Evolutionary conservation across 2,113 vertebrate genomes (phyloP), one percentile per base, ranked within the genome.

Genomic region (Myxocyprinus asiaticus): DNA sequence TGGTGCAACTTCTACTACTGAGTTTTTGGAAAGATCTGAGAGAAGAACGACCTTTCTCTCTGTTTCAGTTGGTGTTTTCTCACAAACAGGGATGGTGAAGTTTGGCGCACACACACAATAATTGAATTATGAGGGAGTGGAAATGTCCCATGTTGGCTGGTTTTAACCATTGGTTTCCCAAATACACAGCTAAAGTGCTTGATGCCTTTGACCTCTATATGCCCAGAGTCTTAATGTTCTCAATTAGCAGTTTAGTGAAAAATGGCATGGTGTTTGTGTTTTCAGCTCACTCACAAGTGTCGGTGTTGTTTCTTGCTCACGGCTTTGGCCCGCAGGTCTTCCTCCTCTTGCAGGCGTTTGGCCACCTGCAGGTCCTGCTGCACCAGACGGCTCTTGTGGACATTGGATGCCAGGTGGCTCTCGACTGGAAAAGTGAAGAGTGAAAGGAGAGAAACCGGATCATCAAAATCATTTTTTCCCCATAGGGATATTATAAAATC

Each of bases 401-500:
- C 82, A 0, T 99, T 99, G 43, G 97, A 97, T 1, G 98, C 97
- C 91, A 99, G 92, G 84, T 99, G 98, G 92, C 95, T 97, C 82
- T 99, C 98, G 73, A 99, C 98, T 99, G 88, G 51, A 85, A 51
- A 51, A n/a, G 14, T n/a, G 14, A 58, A 58, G 55, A 58, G 11
- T 50, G n/a, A 68, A 33, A 4, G 11, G 12, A 15, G 50, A 33
- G 22, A 33, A 3, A 33, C 22, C 22, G 22, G 22, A n/a, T n/a
- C n/a, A n/a, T n/a, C n/a, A n/a, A n/a, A n/a, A n/a, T n/a, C n/a
- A n/a, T 33, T 33, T 33, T 33, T 33, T 33, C 22, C 22, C 22
- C 22, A 33, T 33, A 33, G 22, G 22, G 22, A 33, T 33, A 33
- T 33, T 3, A 33, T 33, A 33, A 33, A 33, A 33, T 1, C 3